phyloP scores from a whole-genome alignment of 2,113 vertebrate genomes.

The Sinocyclocheilus maitianheensis region DNA sequence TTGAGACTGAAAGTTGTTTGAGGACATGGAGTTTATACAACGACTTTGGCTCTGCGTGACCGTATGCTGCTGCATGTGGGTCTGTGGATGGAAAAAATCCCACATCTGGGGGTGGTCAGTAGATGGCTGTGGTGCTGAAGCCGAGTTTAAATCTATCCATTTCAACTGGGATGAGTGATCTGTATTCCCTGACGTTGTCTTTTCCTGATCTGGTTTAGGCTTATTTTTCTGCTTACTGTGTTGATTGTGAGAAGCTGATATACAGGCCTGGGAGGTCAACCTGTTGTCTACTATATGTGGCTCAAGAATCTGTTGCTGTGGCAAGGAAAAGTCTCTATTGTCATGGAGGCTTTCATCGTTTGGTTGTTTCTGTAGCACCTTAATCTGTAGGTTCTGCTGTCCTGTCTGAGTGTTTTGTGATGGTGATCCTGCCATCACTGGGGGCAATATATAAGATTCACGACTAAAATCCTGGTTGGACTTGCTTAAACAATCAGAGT shows the following conservation, averaged over 20 bases:
- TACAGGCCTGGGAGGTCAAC: slow-evolving; percentile 61
- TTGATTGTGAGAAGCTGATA: slow-evolving; percentile 54
- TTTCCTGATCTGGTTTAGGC: slow-evolving; percentile 55
- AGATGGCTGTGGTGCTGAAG: slow-evolving; percentile 65
- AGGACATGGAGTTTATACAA: slow-evolving; percentile 72
- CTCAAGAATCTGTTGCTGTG: slow-evolving; percentile 52
- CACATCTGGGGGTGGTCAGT: slow-evolving; percentile 69
- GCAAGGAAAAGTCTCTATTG: slow-evolving; percentile 7
- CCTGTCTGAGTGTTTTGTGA: slow-evolving; percentile 57
- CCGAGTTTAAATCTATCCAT: slow-evolving; percentile 83
- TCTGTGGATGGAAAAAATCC: slow-evolving; percentile 70
- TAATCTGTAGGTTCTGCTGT: slow-evolving; percentile 61
- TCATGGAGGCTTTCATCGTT: slow-evolving; percentile 53
- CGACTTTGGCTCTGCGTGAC: slow-evolving; percentile 71
- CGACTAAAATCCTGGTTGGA: slow-evolving; percentile 77
- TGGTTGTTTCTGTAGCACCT: slow-evolving; percentile 59
- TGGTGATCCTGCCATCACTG: slow-evolving; percentile 59
- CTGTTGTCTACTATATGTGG: slow-evolving; percentile 35
- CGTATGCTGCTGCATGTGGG: slow-evolving; percentile 68
- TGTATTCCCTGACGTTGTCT: slow-evolving; percentile 62
- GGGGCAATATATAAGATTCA: slow-evolving; percentile 68
- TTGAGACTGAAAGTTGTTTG: slow-evolving; percentile 72
- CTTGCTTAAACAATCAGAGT: slow-evolving; percentile 72
- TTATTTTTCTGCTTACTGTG: slow-evolving; percentile 67
- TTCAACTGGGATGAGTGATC: slow-evolving; percentile 70